Evolutionary conservation across 2,888 invertebrate species (phyloP), one percentile per base, ranked within the genome.

Genomic region (Drymonia ruficornis): DNA sequence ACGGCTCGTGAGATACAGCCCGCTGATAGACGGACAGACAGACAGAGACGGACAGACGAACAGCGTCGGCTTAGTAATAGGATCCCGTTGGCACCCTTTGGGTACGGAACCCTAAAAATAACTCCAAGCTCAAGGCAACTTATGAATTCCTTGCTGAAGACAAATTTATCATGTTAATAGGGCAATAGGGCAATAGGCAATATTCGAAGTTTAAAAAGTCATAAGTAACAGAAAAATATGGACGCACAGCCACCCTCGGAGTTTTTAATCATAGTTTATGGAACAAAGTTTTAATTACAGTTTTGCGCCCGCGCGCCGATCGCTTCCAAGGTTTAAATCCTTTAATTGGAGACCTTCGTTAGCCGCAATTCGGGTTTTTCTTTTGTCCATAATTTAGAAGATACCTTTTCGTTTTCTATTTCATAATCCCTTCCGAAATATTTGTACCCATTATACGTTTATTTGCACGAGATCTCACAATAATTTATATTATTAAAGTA

Each of bases 181-280:
- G 59, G 55, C 31, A n/a, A n/a, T n/a, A n/a, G n/a, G n/a, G n/a
- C n/a, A n/a, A n/a, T n/a, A n/a, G n/a, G n/a, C n/a, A 53, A 56
- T 61, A 58, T 52, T 57, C 50, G 49, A 59, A 68, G 60, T 65
- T 66, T 15, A 52, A 66, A 53, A 67, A 68, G 64, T 67, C 66
- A 65, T 68, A 72, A 75, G 63, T 74, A 62, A 56, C 16, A 53
- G 53, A 56, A 51, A 55, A 50, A 64, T 63, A 71, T 70, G 65
- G 54, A 66, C 65, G 70, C 65, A 70, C 65, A 68, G 57, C 55
- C 51, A 61, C 58, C 56, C 61, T 59, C 55, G 52, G 70, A 78
- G 71, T 80, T 82, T 79, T 83, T 77, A 81, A 81, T 80, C 78
- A 76, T 82, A 84, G 83, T 83, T 82, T 79, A 79, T 79, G 69